phyloP scores from a whole-genome alignment of 2,797 vertebrate genomes.

The Acestrorhynchus altus region DNA sequence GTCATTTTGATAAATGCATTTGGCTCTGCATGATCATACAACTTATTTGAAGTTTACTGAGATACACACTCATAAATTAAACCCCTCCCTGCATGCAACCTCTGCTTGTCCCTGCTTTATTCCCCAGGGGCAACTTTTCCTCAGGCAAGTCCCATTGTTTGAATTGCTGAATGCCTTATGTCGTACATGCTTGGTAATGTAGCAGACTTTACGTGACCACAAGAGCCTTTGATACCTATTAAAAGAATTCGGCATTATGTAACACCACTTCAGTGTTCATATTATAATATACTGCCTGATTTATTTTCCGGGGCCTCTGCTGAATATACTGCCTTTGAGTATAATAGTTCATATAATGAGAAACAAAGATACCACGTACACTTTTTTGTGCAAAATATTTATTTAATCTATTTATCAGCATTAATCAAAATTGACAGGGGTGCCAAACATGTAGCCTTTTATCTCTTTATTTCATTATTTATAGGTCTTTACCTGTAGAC shows the following conservation, averaged over 20 bases:
- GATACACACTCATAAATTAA: conserved; percentile 64
- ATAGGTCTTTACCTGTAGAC: no score
- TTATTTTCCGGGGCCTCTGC: conserved; percentile 19
- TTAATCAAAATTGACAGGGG: no score
- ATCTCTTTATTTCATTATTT: no score
- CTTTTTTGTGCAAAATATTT: no score
- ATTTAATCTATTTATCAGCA: no score
- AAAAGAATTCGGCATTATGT: conserved; percentile 21
- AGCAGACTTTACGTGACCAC: not conserved
- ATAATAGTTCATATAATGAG: no score
- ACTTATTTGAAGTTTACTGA: conserved; percentile 44
- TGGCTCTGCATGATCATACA: conserved; percentile 37
- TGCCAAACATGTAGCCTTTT: no score
- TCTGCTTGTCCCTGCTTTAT: not conserved
- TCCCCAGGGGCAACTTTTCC: conserved; percentile 4
- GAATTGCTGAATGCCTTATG: conserved; percentile 23
- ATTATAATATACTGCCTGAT: conserved; percentile 48
- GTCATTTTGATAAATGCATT: conserved; percentile 46
- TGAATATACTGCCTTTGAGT: no score
- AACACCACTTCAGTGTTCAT: conserved; percentile 17
- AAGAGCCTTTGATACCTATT: conserved; percentile 12
- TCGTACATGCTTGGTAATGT: conserved; percentile 19
- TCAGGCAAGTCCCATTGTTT: not conserved
- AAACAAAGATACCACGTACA: no score
- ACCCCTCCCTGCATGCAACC: conserved; percentile 47